Percentiles rank a stretch among this genome's conserved stretches.
Evolutionary conservation across 2,888 invertebrate species (phyloP).

Genomic region (Rhabditophanes sp.): DNA sequence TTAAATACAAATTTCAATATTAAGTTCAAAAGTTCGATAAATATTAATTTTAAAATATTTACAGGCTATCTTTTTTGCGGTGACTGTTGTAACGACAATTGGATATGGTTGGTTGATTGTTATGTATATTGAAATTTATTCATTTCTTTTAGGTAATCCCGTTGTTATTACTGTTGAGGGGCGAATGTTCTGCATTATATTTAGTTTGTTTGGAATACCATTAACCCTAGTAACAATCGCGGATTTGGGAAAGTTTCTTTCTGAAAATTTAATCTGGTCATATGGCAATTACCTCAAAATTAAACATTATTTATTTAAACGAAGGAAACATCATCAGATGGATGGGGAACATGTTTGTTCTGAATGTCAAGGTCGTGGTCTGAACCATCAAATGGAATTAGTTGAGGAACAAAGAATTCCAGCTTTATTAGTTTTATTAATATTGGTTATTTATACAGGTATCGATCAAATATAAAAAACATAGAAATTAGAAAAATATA

Average conservation of each 20-base stretch:
- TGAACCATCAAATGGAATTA: conserved; percentile 29
- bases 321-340: conserved; percentile 10
- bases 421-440: conserved; percentile 40
- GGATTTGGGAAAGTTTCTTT: conserved; percentile 43
- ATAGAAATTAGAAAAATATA: too few species aligned
- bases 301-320: conserved; percentile 21
- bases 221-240: conserved; percentile 44
- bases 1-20: too few species aligned
- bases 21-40: conserved; percentile 3
- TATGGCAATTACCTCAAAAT: conserved; percentile 38
- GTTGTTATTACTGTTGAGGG: conserved; percentile 37
- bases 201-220: conserved; percentile 43
- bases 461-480: conserved; percentile 21
- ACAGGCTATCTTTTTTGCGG: conserved; percentile 44
- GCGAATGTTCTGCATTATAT: conserved; percentile 37
- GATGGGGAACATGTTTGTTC: conserved; percentile 34
- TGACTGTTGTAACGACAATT: conserved; percentile 43
- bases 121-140: conserved; percentile 1
- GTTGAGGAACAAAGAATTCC: conserved; percentile 41
- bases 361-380: conserved; percentile 34
- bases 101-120: conserved; percentile 12
- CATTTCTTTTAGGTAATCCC: too few species aligned
- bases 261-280: conserved; percentile 41
- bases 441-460: conserved; percentile 40
- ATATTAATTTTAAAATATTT: conserved; percentile 36